phyloP scores from a whole-genome alignment of 2,797 vertebrate species.

The Falco naumanni region DNA sequence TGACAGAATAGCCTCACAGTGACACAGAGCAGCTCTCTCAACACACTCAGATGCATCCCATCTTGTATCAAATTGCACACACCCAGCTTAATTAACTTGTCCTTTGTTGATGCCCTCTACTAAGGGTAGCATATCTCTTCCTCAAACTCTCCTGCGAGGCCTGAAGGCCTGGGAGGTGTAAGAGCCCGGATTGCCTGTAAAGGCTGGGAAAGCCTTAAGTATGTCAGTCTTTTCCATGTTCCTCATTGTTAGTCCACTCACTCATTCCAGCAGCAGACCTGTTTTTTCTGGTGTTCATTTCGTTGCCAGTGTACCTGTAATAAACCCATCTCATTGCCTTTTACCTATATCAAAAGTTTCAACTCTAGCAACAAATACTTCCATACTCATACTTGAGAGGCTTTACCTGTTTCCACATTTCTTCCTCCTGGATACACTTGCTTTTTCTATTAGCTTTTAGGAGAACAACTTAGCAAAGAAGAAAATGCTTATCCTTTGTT shows the following conservation, averaged over 20 bases:
- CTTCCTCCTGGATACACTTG: background rate
- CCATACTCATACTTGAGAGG: background rate
- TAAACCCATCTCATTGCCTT: background rate
- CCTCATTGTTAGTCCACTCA: background rate
- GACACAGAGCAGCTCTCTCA: background rate
- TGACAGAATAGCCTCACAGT: background rate
- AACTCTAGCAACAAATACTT: background rate
- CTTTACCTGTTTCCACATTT: background rate
- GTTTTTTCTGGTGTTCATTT: background rate
- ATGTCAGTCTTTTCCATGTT: background rate
- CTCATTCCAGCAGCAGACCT: accelerated
- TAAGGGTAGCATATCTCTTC: background rate
- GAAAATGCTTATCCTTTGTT: background rate
- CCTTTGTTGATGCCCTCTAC: accelerated
- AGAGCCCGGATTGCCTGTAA: background rate
- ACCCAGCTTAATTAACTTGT: background rate
- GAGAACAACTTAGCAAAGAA: background rate
- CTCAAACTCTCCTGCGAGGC: background rate
- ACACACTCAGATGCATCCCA: no score
- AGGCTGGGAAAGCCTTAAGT: background rate
- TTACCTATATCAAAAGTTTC: background rate
- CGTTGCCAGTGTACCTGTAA: background rate
- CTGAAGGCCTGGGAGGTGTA: background rate
- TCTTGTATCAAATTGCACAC: background rate
- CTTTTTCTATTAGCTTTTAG: background rate